Evolutionary conservation across 2,888 invertebrate genomes (phyloP).

Genomic region (Blastobasis lacticolella): DNA sequence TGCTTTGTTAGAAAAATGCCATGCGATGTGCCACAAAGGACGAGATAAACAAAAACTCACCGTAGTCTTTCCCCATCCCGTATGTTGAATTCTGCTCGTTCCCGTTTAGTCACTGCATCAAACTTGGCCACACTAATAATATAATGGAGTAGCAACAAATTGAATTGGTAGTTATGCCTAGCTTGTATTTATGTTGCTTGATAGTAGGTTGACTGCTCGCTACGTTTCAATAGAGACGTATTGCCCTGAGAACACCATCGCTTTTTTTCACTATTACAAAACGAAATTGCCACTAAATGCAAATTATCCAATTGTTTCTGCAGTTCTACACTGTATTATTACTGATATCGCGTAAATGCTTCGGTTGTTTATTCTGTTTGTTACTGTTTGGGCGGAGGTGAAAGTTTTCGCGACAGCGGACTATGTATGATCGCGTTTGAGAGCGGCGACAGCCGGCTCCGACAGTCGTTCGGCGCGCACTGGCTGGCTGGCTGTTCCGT

Average conservation of each 20-base stretch:
- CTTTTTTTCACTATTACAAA: constrained; percentile 12
- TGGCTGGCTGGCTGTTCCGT: constrained; percentile 13
- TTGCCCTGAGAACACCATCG: constrained; percentile 15
- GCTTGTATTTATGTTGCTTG: too few species aligned
- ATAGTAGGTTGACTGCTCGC: background rate
- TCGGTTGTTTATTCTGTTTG: constrained; percentile 5
- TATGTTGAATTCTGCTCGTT: background rate
- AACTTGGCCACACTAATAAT: constrained; percentile 2
- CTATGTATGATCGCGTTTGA: background rate
- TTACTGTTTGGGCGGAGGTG: constrained; percentile 26
- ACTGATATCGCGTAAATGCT: too few species aligned
- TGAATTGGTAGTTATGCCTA: too few species aligned
- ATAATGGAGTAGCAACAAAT: too few species aligned
- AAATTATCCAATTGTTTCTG: too few species aligned
- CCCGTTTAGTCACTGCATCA: background rate
- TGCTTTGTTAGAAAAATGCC: too few species aligned
- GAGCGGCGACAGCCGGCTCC: constrained; percentile 2
- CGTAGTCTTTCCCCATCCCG: constrained; percentile 53
- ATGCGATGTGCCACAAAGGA: background rate
- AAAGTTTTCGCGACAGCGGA: constrained; percentile 20
- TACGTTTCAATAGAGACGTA: constrained; percentile 7
- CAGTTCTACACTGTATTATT: too few species aligned
- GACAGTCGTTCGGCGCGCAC: constrained; percentile 11
- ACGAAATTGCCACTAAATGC: too few species aligned
- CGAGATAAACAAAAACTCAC: constrained; percentile 26